These are phyloP conservation scores for Sturnus vulgaris DNA, from an alignment of 2,113 vertebrate species.

Conservation along the genomic window DNA sequence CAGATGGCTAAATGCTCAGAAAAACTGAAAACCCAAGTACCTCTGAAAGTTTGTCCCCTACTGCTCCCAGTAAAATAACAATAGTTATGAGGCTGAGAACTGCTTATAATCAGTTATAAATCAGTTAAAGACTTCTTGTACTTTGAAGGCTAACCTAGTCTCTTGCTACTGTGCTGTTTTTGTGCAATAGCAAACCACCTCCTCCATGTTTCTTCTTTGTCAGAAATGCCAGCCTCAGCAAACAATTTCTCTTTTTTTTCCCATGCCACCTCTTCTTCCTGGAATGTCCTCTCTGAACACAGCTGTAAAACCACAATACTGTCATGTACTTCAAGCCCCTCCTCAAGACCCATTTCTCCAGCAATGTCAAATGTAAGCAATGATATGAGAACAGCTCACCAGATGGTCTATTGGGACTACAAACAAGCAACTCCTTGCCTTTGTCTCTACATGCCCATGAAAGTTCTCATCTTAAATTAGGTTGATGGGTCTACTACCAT, in stretches of 20 bases:
- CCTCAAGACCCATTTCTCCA: background rate
- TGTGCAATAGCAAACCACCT: background rate
- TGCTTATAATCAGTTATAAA: background rate
- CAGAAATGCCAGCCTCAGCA: background rate
- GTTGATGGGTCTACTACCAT: slow-evolving; percentile 5
- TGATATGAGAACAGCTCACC: background rate
- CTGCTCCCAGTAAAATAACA: background rate
- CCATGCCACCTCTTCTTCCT: background rate
- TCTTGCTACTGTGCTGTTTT: background rate
- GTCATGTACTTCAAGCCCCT: background rate
- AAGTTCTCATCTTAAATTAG: slow-evolving; percentile 40
- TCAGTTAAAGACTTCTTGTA: background rate
- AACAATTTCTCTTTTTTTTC: background rate
- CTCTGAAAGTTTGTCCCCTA: background rate
- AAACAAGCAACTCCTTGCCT: background rate
- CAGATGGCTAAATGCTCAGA: background rate
- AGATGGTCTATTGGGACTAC: background rate
- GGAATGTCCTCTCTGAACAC: slow-evolving; percentile 1
- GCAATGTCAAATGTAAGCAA: background rate
- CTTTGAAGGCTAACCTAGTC: background rate
- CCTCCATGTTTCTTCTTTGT: background rate
- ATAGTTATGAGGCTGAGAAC: background rate
- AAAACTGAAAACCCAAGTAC: background rate
- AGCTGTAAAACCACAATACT: background rate
- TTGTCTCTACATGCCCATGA: background rate